Evolutionary conservation across 2,888 invertebrate species (phyloP).

Genomic region (Coelopa pilipes): DNA sequence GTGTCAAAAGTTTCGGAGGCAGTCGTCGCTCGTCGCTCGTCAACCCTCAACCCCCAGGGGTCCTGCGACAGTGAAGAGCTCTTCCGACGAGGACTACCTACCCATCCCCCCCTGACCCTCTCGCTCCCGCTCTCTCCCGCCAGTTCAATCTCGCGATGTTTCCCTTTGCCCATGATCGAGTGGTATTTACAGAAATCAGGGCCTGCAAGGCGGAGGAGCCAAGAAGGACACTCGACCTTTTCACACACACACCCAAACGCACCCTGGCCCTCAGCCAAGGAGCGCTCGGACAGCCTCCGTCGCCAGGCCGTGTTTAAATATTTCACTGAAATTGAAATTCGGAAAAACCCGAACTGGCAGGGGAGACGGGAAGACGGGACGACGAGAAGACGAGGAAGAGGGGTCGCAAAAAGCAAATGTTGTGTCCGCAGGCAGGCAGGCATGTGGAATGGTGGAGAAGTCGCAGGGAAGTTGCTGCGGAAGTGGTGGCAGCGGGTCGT

Average conservation of each 20-base stretch:
- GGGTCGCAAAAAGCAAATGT: not conserved
- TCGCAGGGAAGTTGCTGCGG: too few species aligned
- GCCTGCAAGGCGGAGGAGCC: not conserved
- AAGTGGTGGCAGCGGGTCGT: not conserved
- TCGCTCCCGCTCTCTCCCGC: too few species aligned
- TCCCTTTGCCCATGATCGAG: not conserved
- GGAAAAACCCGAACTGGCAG: not conserved
- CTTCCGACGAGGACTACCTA: too few species aligned
- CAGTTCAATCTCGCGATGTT: not conserved
- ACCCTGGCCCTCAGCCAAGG: not conserved
- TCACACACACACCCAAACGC: not conserved
- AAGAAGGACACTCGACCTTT: not conserved
- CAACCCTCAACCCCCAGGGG: too few species aligned
- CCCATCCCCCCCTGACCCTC: too few species aligned
- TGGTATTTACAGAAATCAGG: not conserved
- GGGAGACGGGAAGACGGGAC: not conserved
- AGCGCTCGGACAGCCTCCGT: too few species aligned
- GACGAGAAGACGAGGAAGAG: not conserved
- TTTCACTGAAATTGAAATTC: slow-evolving; percentile 15
- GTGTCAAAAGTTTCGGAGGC: too few species aligned
- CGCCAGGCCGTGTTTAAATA: not conserved
- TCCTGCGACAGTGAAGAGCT: too few species aligned
- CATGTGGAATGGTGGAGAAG: not conserved
- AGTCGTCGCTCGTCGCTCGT: too few species aligned
- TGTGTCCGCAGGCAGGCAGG: not conserved